Evolutionary conservation across 2,797 vertebrate species (phyloP), one percentile per base, ranked within the genome.

Genomic region (Cottoperca gobio): DNA sequence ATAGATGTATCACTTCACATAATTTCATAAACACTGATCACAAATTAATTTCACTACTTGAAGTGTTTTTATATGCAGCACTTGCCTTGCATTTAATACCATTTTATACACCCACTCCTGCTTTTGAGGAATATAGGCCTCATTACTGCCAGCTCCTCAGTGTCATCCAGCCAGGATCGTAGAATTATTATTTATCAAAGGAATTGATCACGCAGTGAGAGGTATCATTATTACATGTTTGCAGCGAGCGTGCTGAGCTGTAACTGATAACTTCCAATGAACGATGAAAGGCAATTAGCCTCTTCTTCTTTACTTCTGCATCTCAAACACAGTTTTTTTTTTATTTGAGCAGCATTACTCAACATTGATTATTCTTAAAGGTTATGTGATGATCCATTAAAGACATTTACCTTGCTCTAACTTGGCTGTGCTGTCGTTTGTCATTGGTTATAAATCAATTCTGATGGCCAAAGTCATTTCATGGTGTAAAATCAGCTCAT

Each of bases 251-350:
- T 62, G 79, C 80, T 74, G 73, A 74, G 79, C 78, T 59, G n/a
- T 28, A 79, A 73, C 65, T 54, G 78, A 71, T 45, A 71, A 58
- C 67, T 66, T 50, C 26, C 80, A 70, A 85, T 86, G 81, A 90
- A 67, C 33, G 61, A 89, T 87, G 70, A 76, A 83, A 67, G 33
- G 13, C 79, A 91, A 90, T 93, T 82, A 79, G 53, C 69, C 39
- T 78, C 70, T 65, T 61, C 31, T 40, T 59, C 23, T 55, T 46
- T 53, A 52, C 19, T 37, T 24, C 14, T 57, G 35, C 43, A 19
- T 39, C 70, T 59, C 42, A 55, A 64, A 70, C 49, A 8, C 28
- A 17, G 16, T 61, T 43, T 37, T n/a, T 62, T 33, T 37, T 49
- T 42, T 23, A 65, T 42, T 23, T 50, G 12, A 70, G 39, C 62